Conservation (phyloP, 2,113 vertebrate species). For the Hiodon alosoides region DNA sequence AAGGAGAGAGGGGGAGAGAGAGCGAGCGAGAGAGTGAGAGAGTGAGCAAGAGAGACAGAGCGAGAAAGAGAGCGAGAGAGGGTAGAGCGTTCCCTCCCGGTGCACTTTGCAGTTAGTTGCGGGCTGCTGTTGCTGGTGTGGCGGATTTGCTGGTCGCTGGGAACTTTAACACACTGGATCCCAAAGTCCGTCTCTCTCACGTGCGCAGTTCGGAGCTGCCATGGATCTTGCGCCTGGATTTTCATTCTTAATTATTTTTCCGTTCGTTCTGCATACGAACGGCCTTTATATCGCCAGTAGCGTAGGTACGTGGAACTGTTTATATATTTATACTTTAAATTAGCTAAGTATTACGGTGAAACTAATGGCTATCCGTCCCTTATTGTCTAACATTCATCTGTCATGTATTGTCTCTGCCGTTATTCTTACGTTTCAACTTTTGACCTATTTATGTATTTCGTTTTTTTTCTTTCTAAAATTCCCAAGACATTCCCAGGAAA, state of each 20-base stretch:
- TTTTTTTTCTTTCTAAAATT: slow-evolving; percentile 1
- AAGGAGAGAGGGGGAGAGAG: slow-evolving; percentile 29
- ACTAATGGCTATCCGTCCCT: slow-evolving; percentile 12
- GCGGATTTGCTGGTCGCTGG: slow-evolving; percentile 65
- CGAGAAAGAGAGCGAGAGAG: slow-evolving; percentile 18
- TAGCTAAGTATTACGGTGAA: slow-evolving; percentile 33
- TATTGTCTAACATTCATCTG: background rate
- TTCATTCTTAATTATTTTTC: slow-evolving; percentile 63
- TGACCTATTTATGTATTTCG: slow-evolving; percentile 6
- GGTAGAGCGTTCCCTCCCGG: slow-evolving; percentile 59
- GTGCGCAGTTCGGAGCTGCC: slow-evolving; percentile 78
- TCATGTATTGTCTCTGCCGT: background rate
- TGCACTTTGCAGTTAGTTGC: slow-evolving; percentile 76
- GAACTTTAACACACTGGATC: slow-evolving; percentile 76
- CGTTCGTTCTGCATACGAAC: slow-evolving; percentile 69
- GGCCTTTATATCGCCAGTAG: slow-evolving; percentile 75
- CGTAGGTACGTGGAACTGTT: slow-evolving; percentile 65
- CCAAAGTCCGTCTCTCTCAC: slow-evolving; percentile 71
- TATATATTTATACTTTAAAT: slow-evolving; percentile 38
- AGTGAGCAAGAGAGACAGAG: slow-evolving; percentile 1
- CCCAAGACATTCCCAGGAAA: slow-evolving; percentile 25
- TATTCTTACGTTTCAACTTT: slow-evolving; percentile 11
- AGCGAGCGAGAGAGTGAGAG: slow-evolving; percentile 25
- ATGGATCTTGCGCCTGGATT: slow-evolving; percentile 71
- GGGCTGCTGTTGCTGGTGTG: slow-evolving; percentile 70